Base-by-base conservation (phyloP, 2,888 invertebrate genomes). In the Crepidodera aurea region DNA sequence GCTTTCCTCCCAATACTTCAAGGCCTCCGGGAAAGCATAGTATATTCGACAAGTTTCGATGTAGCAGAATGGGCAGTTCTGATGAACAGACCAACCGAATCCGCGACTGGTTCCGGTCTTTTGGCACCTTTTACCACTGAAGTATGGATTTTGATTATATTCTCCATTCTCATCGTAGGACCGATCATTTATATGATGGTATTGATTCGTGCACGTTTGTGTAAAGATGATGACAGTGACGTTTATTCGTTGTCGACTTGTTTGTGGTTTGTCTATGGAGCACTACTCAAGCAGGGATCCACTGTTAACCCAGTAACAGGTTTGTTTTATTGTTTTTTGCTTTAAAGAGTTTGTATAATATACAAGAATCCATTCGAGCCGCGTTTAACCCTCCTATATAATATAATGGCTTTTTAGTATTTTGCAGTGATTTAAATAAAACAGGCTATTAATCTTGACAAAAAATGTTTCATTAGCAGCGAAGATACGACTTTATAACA, bases 221-320 rank as follows among this genome's bases (percentile, higher is more conserved):
- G 90, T 44, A 84, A 84, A 16, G 87, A 88, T 57, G 82, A 84
- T 5, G 85, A 76, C 1, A 81, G 89, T 69, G 81, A 80, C 5
- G 81, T 84, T 2, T 89, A 90, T 69, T 82, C 87, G 0, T 72
- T 93, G 13, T 84, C 87, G 0, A 86, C 90, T 2, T 93, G 93
- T 75, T 85, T 91, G 67, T 94, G 94, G 94, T 94, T 94, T 75
- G 90, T 91, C 1, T 94, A 94, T 75, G 93, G 93, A 12, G 93
- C 93, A 1, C 84, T 94, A 29, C 87, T 94, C 82, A 94, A 94
- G 74, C 94, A 94, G 81, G 94, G 94, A 51, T 91, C 92, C 16
- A 90, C 88, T 8, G 82, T 93, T 42, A 86, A 88, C n/a, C 94
- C 94, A 0, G 85, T 87, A 62, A 90, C 92, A 74, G 93, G 94